Percentiles rank a stretch among this genome's conserved stretches.
phyloP scores from a whole-genome alignment of 2,113 vertebrate species.

The Nanorana parkeri region DNA sequence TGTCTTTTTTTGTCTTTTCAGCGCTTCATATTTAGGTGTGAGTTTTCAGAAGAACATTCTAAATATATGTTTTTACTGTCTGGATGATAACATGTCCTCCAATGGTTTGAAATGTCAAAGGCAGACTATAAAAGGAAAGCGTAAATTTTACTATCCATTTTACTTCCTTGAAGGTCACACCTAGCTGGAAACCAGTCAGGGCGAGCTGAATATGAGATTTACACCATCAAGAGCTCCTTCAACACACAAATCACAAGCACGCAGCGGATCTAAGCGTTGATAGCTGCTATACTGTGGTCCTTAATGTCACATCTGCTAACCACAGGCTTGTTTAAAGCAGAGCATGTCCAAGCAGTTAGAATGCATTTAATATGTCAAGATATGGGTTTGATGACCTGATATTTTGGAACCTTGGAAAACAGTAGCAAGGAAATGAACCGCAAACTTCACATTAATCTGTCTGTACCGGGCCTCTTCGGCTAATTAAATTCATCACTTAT shows the following conservation, averaged over 20 bases:
- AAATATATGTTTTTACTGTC: neutral
- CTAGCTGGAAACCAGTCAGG: constrained; percentile 18
- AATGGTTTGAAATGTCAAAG: constrained; percentile 26
- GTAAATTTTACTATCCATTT: constrained; percentile 44
- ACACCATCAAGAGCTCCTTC: neutral
- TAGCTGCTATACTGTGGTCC: neutral
- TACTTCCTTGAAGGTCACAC: constrained; percentile 42
- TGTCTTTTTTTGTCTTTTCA: too few relatives aligned
- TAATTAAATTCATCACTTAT: constrained; percentile 41
- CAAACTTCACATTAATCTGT: constrained; percentile 27
- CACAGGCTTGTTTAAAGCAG: neutral
- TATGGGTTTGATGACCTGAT: neutral
- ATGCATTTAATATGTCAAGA: neutral
- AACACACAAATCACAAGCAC: constrained; percentile 19
- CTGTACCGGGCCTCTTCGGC: neutral
- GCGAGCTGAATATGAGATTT: constrained; percentile 18
- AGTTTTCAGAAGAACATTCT: neutral
- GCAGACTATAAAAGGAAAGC: constrained; percentile 3
- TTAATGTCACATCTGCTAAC: constrained; percentile 6
- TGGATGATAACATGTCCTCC: constrained; percentile 25
- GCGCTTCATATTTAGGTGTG: neutral
- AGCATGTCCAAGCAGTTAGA: neutral
- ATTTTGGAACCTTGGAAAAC: constrained; percentile 23
- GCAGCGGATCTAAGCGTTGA: constrained; percentile 5
- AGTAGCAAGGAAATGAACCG: constrained; percentile 14